Percentiles rank a stretch among this genome's conserved stretches.
These are phyloP conservation scores for Malurus alboscapulatus DNA, from an alignment of 2,113 vertebrate species.

Conservation along the genomic window DNA sequence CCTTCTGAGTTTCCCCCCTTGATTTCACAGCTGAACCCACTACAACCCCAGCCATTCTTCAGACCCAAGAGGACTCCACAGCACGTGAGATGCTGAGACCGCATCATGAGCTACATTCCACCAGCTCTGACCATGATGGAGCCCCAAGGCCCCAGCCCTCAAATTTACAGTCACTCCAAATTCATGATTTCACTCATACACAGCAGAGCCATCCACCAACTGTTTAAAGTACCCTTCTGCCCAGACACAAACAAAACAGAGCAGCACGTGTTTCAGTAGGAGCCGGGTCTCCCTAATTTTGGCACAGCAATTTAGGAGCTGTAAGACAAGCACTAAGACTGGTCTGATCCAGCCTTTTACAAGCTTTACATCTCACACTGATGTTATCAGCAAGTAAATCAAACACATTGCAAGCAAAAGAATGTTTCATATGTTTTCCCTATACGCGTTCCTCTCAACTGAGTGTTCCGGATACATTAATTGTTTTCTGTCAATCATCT, in stretches of 20 bases:
- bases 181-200: background rate
- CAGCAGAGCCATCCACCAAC: background rate
- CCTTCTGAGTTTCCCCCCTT: background rate
- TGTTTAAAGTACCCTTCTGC: background rate
- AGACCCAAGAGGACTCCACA: background rate
- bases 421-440: background rate
- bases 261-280: background rate
- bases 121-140: accelerated
- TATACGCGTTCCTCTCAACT: background rate
- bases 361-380: constrained; percentile 49
- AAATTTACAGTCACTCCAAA: background rate
- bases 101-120: background rate
- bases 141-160: background rate
- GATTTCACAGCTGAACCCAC: background rate
- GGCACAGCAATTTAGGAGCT: background rate
- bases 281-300: background rate
- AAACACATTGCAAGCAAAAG: background rate
- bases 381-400: constrained; percentile 58
- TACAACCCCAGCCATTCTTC: background rate
- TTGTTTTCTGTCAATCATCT: constrained; percentile 41
- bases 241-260: background rate
- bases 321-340: constrained; percentile 29
- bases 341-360: constrained; percentile 53
- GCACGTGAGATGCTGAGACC: background rate
- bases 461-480: background rate